These are phyloP conservation scores for Ceyx cyanopectus DNA, from an alignment of 2,113 vertebrate genomes.

Conservation along the genomic window DNA sequence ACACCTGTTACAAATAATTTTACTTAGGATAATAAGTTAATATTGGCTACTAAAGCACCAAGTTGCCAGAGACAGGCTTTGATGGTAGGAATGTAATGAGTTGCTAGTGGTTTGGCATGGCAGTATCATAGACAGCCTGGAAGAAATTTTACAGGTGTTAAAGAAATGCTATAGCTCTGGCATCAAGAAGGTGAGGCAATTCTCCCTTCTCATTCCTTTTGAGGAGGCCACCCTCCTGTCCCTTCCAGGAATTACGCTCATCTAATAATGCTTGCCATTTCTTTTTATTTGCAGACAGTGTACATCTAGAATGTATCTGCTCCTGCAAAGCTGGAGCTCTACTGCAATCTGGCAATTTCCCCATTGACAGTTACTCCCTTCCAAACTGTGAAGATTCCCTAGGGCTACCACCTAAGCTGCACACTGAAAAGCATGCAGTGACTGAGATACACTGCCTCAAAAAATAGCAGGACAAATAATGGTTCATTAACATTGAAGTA, in stretches of 20 bases:
- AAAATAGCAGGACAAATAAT: neutral
- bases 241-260: neutral
- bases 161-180: neutral
- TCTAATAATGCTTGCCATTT: neutral
- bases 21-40: neutral
- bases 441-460: neutral
- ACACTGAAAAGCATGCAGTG: neutral
- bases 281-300: neutral
- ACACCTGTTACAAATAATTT: neutral
- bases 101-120: neutral
- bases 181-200: neutral
- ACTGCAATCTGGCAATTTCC: neutral
- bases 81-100: neutral
- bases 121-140: neutral
- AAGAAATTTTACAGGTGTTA: constrained; percentile 7
- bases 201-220: neutral
- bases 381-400: neutral
- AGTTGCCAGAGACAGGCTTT: neutral
- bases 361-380: neutral
- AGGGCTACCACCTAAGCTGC: neutral
- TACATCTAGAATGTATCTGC: neutral
- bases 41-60: neutral
- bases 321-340: neutral
- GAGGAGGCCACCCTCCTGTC: neutral
- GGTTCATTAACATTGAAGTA: neutral